Percentiles rank a stretch among this genome's conserved stretches.
phyloP scores from a whole-genome alignment of 2,113 vertebrate genomes.

The Chrysemys picta region DNA sequence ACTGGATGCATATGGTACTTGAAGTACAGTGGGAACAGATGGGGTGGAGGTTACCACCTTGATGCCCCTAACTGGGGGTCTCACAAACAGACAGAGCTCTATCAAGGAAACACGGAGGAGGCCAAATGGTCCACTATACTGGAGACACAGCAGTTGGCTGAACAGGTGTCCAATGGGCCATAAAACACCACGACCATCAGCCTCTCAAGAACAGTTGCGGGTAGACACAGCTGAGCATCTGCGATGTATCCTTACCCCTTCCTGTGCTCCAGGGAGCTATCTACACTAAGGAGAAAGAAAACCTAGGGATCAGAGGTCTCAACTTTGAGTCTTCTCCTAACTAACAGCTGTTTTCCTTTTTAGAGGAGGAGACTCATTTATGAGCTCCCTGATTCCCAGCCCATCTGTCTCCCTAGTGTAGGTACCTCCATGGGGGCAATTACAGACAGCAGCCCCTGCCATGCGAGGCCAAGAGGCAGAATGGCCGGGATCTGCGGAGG shows the following conservation, averaged over 20 bases:
- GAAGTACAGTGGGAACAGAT: background rate
- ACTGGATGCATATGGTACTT: background rate
- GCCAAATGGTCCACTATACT: rapidly evolving
- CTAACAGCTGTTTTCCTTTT: background rate
- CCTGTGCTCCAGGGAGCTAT: background rate
- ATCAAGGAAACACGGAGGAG: background rate
- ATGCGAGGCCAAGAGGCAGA: background rate
- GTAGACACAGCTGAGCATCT: background rate
- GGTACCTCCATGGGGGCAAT: background rate
- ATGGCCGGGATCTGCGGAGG: background rate
- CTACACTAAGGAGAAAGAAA: background rate
- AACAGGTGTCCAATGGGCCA: background rate
- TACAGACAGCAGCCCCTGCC: background rate
- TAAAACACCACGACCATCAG: background rate
- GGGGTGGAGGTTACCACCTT: background rate
- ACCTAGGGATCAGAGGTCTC: background rate
- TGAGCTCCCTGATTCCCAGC: background rate
- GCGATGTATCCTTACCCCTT: background rate
- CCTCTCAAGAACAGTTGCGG: background rate
- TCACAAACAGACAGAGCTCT: background rate
- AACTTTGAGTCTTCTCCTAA: background rate
- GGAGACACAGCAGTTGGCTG: background rate
- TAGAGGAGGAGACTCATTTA: background rate
- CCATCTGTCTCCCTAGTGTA: background rate
- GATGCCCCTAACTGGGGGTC: background rate